phyloP scores from a whole-genome alignment of 2,888 invertebrate species.

The Cantharis lateralis region DNA sequence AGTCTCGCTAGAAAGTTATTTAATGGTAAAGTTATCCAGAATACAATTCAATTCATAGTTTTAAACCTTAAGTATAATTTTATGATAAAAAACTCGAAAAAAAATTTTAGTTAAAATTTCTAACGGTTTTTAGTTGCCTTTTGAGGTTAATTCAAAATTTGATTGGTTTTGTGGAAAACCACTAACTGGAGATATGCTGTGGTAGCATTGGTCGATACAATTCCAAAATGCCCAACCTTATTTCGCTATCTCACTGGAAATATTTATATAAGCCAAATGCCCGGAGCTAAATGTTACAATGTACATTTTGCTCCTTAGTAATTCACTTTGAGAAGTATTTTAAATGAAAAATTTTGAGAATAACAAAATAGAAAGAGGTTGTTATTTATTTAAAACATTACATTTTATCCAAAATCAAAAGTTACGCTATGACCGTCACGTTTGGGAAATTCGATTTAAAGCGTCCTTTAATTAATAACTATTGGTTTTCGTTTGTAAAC shows the following conservation, averaged over 20 bases:
- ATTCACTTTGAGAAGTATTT: background rate
- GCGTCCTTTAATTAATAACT: background rate
- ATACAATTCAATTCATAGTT: background rate
- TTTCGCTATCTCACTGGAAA: background rate
- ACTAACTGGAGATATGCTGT: background rate
- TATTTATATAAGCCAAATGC: background rate
- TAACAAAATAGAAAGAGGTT: background rate
- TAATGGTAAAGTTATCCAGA: background rate
- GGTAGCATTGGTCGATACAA: background rate
- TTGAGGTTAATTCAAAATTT: background rate
- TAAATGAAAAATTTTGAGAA: background rate
- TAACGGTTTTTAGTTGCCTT: background rate
- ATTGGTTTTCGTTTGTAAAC: background rate
- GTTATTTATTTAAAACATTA: background rate
- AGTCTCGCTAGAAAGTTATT: background rate
- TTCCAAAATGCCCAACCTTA: background rate
- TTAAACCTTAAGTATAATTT: background rate
- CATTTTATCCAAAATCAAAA: background rate
- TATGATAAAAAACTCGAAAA: too few relatives aligned
- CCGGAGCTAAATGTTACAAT: background rate
- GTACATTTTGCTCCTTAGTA: background rate
- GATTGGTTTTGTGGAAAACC: background rate
- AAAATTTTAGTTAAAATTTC: background rate
- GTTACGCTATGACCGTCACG: background rate
- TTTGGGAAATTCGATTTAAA: background rate